These are phyloP conservation scores for Rhinoderma darwinii DNA, from an alignment of 2,113 vertebrate species.

Conservation along the genomic window DNA sequence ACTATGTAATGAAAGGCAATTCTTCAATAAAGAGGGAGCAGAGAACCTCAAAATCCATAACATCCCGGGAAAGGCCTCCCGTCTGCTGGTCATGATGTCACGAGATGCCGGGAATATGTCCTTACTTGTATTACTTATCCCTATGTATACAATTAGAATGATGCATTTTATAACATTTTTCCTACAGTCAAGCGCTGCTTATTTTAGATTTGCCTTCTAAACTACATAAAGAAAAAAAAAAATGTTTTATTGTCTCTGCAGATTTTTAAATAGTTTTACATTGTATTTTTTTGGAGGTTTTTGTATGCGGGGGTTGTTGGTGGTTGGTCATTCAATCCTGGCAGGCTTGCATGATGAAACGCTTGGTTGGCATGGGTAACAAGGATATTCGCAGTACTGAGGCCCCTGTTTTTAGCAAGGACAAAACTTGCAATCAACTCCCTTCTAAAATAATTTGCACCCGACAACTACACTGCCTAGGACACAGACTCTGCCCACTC, in stretches of 20 bases:
- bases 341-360: neutral
- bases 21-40: neutral
- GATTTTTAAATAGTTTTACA: neutral
- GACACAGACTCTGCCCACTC: too few species aligned
- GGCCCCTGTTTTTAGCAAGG: neutral
- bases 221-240: neutral
- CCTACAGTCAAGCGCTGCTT: too few species aligned
- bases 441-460: too few species aligned
- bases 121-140: too few species aligned
- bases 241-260: neutral
- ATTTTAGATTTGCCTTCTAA: neutral
- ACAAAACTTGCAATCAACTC: neutral
- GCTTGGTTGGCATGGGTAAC: conserved; percentile 12
- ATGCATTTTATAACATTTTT: too few species aligned
- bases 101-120: too few species aligned
- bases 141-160: too few species aligned
- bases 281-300: neutral
- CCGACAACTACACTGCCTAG: too few species aligned
- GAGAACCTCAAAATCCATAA: neutral
- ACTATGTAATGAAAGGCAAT: conserved; percentile 32
- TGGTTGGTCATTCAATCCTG: neutral
- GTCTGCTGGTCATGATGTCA: too few species aligned
- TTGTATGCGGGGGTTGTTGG: neutral
- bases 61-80: neutral
- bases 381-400: neutral